Base-by-base conservation (phyloP, 1,140 invertebrate species). In the Drosophila subobscura region DNA sequence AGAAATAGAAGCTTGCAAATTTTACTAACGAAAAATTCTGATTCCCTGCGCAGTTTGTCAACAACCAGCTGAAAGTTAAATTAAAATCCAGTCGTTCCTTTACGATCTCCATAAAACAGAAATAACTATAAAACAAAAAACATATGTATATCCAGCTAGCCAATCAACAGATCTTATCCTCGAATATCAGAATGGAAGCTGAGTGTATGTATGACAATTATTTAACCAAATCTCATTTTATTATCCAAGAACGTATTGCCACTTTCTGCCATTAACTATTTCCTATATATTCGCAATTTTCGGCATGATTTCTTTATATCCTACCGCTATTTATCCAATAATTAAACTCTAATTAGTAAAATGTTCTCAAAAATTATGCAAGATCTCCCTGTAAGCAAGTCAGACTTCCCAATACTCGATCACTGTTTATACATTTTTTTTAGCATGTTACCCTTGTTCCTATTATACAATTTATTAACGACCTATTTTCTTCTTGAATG, bases 1-100 rank as follows among this genome's bases (percentile, higher is more conserved):
- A 77, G 65, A 49, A 22, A 37, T 44, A 52, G 7, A 50, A 47
- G 40, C 40, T 55, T 49, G 55, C 52, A 71, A 74, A 80, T 89
- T 81, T 89, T 89, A 85, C 77, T 44, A 16, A 79, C 49, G 53
- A 66, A 89, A 89, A 89, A 89, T 89, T 89, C 85, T 89, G 85
- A 89, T 89, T 70, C 66, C 75, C 51, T 27, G 85, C 85, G 80
- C 85, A 89, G 85, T 89, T 85, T 89, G 85, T 89, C 85, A 89
- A 89, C 85, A 81, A 72, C 79, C 85, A 77, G 73, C 77, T 77
- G 63, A 78, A 74, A 42, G 6, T 10, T 40, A 72, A 84, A 74
- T 75, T 72, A 52, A 78, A 76, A 37, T 40, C 53, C 51, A 40
- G 51, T 77, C 58, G 61, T 61, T 75, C 75, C 68, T 73, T 80